Evolutionary conservation across 2,113 vertebrate species (phyloP), one percentile per base, ranked within the genome.

Genomic region (Grallaria varia): DNA sequence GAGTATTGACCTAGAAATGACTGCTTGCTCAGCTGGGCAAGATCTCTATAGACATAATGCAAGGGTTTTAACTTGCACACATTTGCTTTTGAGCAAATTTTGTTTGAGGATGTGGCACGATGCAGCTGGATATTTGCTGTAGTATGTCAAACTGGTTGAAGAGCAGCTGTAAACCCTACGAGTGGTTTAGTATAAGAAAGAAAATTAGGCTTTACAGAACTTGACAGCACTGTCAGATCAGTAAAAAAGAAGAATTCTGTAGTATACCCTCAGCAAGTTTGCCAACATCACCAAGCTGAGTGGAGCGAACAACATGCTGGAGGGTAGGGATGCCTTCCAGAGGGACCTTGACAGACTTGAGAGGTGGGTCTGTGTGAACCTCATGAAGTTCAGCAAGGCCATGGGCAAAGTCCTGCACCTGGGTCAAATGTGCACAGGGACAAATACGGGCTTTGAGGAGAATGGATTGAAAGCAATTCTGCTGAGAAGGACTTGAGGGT

Each of bases 291-390:
- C n/a, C n/a, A 47, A 83, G 35, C n/a, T 31, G 40, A 47, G 39
- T 40, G 13, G 28, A 75, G n/a, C 0, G 0, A 89, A 39, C 28
- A 45, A n/a, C 10, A 67, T 24, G 8, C n/a, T 60, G 69, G 15
- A 60, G 39, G 11, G 45, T 33, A 67, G 15, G 52, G 60, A 33
- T 68, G 33, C 52, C 33, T 39, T 67, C 62, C 52, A 39, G 45
- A 59, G 28, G 3, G 10, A 60, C 28, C 37, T 52, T 67, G 60
- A 66, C 31, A 73, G 12, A 49, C 76, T 42, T 50, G 18, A 53
- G 33, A 47, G 40, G n/a, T 62, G 78, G 12, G 20, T 62, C 47
- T 76, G 9, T 68, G n/a, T 2, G 9, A 89, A 53, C 28, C 28
- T 60, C 28, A 24, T 59, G 28, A 68, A 89, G 19, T 60, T 53